Conservation (phyloP, 2,888 invertebrate species). For the Tolmerus cingulatus region DNA sequence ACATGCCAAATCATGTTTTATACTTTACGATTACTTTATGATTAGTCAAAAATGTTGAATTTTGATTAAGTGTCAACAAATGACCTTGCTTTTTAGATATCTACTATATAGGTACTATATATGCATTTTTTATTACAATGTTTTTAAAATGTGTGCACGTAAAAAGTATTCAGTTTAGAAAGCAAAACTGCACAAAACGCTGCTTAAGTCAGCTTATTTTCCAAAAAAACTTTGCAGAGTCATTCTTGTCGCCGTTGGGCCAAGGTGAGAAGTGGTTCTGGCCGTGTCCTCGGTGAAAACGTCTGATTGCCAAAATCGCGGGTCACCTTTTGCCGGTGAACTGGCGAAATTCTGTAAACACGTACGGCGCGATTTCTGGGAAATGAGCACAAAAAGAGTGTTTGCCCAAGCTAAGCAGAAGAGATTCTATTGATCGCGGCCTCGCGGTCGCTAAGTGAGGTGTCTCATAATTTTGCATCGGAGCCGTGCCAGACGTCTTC, state of each 20-base stretch:
- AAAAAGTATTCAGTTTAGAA: no score
- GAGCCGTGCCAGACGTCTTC: slow-evolving; percentile 20
- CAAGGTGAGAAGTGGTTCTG: not conserved
- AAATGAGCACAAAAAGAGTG: not conserved
- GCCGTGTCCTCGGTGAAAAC: not conserved
- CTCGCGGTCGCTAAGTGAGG: not conserved
- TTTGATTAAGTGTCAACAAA: no score
- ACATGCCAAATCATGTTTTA: no score
- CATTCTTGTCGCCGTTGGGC: not conserved
- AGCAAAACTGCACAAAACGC: not conserved
- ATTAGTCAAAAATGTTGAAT: no score
- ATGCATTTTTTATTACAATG: no score
- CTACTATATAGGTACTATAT: no score
- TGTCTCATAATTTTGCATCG: not conserved
- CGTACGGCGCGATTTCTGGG: not conserved
- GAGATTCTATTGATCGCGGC: not conserved
- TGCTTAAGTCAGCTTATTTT: not conserved
- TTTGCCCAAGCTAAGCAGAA: not conserved
- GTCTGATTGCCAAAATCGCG: not conserved
- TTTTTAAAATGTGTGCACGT: no score
- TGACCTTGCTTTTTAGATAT: no score
- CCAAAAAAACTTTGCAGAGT: not conserved
- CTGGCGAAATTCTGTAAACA: not conserved
- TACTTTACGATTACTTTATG: no score
- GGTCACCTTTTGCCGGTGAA: not conserved